These are phyloP conservation scores for Bergia sp. DNA, from an alignment of 92 coral and sea anemone genomes.

Conservation along the genomic window DNA sequence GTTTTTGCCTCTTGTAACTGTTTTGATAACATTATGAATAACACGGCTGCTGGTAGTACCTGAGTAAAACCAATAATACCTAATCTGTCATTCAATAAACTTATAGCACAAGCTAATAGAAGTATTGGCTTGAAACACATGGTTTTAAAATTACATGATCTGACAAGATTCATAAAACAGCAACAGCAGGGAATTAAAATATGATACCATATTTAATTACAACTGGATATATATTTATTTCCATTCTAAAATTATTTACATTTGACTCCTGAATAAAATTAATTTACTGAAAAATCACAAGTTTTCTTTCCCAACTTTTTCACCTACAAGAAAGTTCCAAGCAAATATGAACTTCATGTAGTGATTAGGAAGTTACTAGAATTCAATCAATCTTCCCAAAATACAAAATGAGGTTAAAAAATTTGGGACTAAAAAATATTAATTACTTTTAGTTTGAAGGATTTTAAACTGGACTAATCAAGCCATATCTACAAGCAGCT, in stretches of 20 bases:
- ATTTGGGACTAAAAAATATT: neutral
- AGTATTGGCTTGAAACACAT: conserved; percentile 27
- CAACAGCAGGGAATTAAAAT: neutral
- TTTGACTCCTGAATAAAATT: neutral
- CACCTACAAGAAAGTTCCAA: neutral
- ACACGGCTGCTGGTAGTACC: conserved; percentile 33
- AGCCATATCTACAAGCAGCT: neutral
- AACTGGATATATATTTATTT: neutral
- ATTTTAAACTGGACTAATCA: neutral
- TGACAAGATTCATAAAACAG: conserved; percentile 4
- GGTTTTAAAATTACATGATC: conserved; percentile 48
- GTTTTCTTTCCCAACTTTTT: too few relatives aligned
- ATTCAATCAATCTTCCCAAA: neutral
- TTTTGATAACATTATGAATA: conserved; percentile 22
- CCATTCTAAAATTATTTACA: neutral
- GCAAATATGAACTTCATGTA: too few relatives aligned
- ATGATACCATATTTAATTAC: neutral
- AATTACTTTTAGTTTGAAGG: neutral
- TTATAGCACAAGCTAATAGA: neutral
- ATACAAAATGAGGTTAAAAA: neutral
- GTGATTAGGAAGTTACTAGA: too few relatives aligned
- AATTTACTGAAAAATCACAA: too few relatives aligned
- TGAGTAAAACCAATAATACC: conserved; percentile 29
- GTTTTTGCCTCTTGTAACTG: conserved; percentile 39
- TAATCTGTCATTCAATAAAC: neutral